phyloP scores from a whole-genome alignment of 2,888 invertebrate genomes.

The Drosophila bunnanda region DNA sequence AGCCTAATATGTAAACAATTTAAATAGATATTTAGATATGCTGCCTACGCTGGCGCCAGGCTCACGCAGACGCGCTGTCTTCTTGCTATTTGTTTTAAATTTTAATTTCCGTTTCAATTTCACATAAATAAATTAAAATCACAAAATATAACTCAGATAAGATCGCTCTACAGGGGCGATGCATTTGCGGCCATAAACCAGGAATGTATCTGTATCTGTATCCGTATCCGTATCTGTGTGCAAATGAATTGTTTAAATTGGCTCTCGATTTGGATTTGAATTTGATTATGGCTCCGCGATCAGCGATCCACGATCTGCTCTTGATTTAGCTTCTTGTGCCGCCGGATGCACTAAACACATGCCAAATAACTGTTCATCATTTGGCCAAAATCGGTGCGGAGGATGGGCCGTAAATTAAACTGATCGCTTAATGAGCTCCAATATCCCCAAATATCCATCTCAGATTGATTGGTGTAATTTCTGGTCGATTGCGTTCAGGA shows the following conservation, averaged over 20 bases:
- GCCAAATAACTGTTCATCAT: slow-evolving; percentile 56
- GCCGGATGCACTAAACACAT: slow-evolving; percentile 77
- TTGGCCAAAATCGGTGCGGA: slow-evolving; percentile 29
- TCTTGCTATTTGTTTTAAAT: slow-evolving; percentile 75
- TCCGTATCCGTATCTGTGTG: not conserved
- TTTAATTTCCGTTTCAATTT: slow-evolving; percentile 84
- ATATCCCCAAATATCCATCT: slow-evolving; percentile 22
- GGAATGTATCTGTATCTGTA: slow-evolving; percentile 1
- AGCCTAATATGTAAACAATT: slow-evolving; percentile 78
- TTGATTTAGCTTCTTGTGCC: slow-evolving; percentile 56
- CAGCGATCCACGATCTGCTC: slow-evolving; percentile 19
- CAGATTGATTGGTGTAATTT: slow-evolving; percentile 24
- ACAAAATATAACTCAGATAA: slow-evolving; percentile 51
- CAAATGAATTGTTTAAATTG: slow-evolving; percentile 48
- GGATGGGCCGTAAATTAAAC: slow-evolving; percentile 68
- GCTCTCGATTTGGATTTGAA: slow-evolving; percentile 42
- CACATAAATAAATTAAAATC: slow-evolving; percentile 80
- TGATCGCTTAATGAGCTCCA: slow-evolving; percentile 63
- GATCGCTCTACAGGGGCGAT: slow-evolving; percentile 17
- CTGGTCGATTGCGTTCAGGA: slow-evolving; percentile 6
- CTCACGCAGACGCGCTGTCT: slow-evolving; percentile 28
- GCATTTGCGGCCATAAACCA: slow-evolving; percentile 50
- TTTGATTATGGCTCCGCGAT: slow-evolving; percentile 36
- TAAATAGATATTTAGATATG: slow-evolving; percentile 78
- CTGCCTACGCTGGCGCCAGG: slow-evolving; percentile 83